A percentile compares a stretch with the other conserved stretches of the same genome.
Evolutionary conservation across 2,888 invertebrate genomes (phyloP).

Genomic region (Pelosia muscerda): DNA sequence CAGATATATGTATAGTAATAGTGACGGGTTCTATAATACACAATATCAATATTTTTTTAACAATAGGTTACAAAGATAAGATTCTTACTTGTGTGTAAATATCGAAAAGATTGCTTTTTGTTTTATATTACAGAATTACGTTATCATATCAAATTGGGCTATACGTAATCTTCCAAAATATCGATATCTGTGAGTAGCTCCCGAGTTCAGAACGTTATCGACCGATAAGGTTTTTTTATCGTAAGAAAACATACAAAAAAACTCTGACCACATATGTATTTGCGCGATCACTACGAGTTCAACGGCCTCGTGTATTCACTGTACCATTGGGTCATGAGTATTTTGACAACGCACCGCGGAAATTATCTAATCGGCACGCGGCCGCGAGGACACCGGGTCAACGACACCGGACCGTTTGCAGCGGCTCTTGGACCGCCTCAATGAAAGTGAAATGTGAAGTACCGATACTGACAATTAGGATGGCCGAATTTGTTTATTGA

Average conservation of each 20-base stretch:
- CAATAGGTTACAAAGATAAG: slow-evolving; percentile 6
- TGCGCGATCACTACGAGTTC: slow-evolving; percentile 72
- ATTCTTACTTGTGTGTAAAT: not conserved
- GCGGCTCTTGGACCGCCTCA: slow-evolving; percentile 65
- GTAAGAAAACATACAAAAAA: slow-evolving; percentile 47
- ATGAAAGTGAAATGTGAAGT: slow-evolving; percentile 84
- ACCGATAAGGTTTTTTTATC: slow-evolving; percentile 67
- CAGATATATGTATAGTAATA: no score
- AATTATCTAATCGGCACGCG: slow-evolving; percentile 87
- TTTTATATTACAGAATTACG: slow-evolving; percentile 23
- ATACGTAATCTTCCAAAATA: slow-evolving; percentile 42
- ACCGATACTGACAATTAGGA: slow-evolving; percentile 62
- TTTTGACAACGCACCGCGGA: slow-evolving; percentile 85
- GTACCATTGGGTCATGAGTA: slow-evolving; percentile 86
- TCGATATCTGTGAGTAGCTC: slow-evolving; percentile 45
- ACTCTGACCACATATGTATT: slow-evolving; percentile 64
- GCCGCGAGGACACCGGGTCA: slow-evolving; percentile 82
- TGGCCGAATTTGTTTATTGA: slow-evolving; percentile 71
- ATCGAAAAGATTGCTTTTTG: slow-evolving; percentile 23
- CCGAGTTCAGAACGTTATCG: slow-evolving; percentile 62
- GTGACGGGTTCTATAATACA: not conserved
- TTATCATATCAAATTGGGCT: slow-evolving; percentile 43
- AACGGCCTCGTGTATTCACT: slow-evolving; percentile 78
- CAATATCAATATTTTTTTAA: not conserved
- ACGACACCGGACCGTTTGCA: slow-evolving; percentile 74